phyloP scores from a whole-genome alignment of 2,797 vertebrate species.

The Cyclopterus lumpus region DNA sequence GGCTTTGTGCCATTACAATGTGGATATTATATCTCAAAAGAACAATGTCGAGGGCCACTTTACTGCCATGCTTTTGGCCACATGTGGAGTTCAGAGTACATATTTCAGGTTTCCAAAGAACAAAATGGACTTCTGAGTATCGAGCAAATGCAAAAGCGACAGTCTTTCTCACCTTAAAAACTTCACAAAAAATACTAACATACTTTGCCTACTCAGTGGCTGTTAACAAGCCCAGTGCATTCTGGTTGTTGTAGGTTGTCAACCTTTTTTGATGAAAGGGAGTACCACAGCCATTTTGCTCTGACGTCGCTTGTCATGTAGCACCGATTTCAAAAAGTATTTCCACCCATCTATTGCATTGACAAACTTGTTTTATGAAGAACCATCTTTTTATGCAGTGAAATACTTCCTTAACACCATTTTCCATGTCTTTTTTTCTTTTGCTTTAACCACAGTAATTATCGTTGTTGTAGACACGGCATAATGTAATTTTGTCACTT shows the following conservation, averaged over 20 bases:
- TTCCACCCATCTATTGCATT: no score
- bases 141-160: no score
- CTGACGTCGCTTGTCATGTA: not conserved
- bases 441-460: constrained; percentile 5
- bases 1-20: not conserved
- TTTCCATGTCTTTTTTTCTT: not conserved
- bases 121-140: not conserved
- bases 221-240: not conserved
- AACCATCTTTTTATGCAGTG: not conserved
- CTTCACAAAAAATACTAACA: not conserved
- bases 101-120: not conserved
- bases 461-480: not conserved
- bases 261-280: not conserved
- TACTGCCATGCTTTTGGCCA: not conserved
- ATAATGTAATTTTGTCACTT: constrained; percentile 10
- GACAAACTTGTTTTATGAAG: not conserved
- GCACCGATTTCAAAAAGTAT: not conserved
- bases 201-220: not conserved
- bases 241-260: not conserved
- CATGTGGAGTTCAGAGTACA: not conserved
- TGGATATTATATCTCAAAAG: not conserved
- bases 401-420: not conserved
- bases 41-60: not conserved
- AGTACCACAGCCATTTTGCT: not conserved
- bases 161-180: not conserved